Base-by-base conservation (phyloP, 2,797 vertebrate genomes). In the Anabacerthia variegaticeps region DNA sequence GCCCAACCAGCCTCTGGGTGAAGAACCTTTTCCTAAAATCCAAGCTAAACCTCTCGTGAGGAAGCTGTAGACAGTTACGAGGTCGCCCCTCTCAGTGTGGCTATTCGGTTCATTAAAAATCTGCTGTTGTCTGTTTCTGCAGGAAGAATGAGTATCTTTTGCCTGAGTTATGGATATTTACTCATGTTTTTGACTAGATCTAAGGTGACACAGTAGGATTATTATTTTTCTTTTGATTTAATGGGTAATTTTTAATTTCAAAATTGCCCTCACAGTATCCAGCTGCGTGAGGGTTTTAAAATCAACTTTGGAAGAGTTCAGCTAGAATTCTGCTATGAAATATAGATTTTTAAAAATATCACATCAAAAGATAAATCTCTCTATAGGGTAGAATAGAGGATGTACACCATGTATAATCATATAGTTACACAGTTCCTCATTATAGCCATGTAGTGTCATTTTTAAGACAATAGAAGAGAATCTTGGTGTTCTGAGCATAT, bases 31-130 rank as follows among this genome's bases (percentile, higher is more conserved):
- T 34, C 52, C n/a, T 36, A 14, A 52, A 14, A 52, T 21, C 39
- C 26, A 78, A 7, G 12, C 9, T 54, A 23, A 66, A 41, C 10
- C 46, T 72, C 68, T 49, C 0, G 0, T 67, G 54, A 66, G 26
- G 19, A 49, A 49, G n/a, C 7, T 10, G 5, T 28, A 36, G 54
- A 36, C 0, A 4, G 15, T 26, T 54, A 8, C 17, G 7, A 66
- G 10, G 9, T 59, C 44, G 65, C 5, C 7, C 30, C 21, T 52
- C 58, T 52, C 58, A 72, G 39, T n/a, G 21, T 22, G 43, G 26
- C 54, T 85, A 52, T 48, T 58, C 58, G n/a, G 22, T 80, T 93
- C 58, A 37, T 66, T 82, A 86, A 92, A 92, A 84, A 88, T 43
- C 44, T 58, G 77, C 6, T 46, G 20, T 36, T 71, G 30, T 58